Evolutionary conservation across 2,888 invertebrate genomes (phyloP).

Genomic region (Drosophila robusta): DNA sequence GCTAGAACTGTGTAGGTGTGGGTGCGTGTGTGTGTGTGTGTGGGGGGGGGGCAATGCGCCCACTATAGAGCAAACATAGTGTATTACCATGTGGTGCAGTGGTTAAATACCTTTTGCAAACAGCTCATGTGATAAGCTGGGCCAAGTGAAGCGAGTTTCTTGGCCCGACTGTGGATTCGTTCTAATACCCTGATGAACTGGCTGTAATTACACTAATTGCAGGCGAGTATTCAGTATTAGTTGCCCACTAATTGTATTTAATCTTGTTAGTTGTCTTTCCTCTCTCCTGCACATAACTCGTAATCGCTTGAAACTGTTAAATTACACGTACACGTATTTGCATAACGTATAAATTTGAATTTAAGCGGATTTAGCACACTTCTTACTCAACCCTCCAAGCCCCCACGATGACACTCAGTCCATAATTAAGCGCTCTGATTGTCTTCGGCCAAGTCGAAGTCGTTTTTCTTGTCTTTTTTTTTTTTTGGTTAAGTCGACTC

Average conservation of each 20-base stretch:
- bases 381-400: background rate
- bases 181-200: conserved; percentile 20
- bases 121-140: background rate
- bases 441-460: conserved; percentile 46
- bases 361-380: conserved; percentile 57
- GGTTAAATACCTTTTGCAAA: conserved; percentile 6
- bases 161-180: background rate
- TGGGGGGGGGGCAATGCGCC: background rate
- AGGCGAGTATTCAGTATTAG: conserved; percentile 25
- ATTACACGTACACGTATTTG: conserved; percentile 33
- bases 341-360: conserved; percentile 57
- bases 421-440: conserved; percentile 65
- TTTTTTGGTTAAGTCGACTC: too few species aligned
- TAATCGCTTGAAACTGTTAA: conserved; percentile 27
- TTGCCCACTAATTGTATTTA: conserved; percentile 48
- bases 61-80: conserved; percentile 1
- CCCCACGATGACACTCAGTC: conserved; percentile 33
- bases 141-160: background rate
- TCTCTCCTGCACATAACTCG: conserved; percentile 7
- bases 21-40: background rate
- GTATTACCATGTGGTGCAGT: conserved; percentile 8
- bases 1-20: background rate
- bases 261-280: conserved; percentile 47
- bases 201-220: conserved; percentile 50
- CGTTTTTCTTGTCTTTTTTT: conserved; percentile 16